A percentile compares a stretch with the other conserved stretches of the same genome.
phyloP scores from a whole-genome alignment of 2,888 invertebrate species.

The Tyria jacobaeae region DNA sequence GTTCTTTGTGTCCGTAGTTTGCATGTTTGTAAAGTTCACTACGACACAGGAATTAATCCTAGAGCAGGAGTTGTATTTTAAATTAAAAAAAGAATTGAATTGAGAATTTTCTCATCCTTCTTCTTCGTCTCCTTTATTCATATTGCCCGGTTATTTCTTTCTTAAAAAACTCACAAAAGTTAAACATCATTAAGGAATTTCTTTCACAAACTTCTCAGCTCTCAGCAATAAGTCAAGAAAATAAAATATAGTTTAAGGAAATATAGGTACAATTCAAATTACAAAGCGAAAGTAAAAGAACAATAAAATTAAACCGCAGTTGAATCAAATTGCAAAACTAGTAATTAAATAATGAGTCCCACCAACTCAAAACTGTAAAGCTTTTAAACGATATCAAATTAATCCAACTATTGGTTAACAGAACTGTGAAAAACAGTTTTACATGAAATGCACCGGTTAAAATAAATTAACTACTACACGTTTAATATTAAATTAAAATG shows the following conservation, averaged over 20 bases:
- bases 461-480: conserved; percentile 56
- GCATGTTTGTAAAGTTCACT: too few relatives aligned
- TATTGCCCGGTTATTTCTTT: too few relatives aligned
- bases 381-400: conserved; percentile 49
- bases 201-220: neutral
- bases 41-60: too few relatives aligned
- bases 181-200: too few relatives aligned
- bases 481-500: conserved; percentile 69
- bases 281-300: conserved; percentile 14
- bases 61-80: too few relatives aligned
- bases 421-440: conserved; percentile 28
- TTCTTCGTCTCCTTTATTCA: too few relatives aligned
- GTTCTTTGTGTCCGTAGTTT: too few relatives aligned
- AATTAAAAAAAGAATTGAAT: too few relatives aligned
- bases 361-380: conserved; percentile 31
- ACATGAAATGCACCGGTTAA: conserved; percentile 32
- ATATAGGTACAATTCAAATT: conserved; percentile 5
- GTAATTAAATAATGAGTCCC: conserved; percentile 34
- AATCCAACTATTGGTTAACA: conserved; percentile 49
- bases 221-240: neutral
- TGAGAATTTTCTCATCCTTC: too few relatives aligned
- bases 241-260: neutral
- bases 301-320: conserved; percentile 19
- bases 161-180: too few relatives aligned
- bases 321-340: conserved; percentile 20